Percentiles rank a stretch among this genome's conserved stretches.
These are phyloP conservation scores for Galerucella pusilla DNA, from an alignment of 2,888 invertebrate species.

Conservation along the genomic window DNA sequence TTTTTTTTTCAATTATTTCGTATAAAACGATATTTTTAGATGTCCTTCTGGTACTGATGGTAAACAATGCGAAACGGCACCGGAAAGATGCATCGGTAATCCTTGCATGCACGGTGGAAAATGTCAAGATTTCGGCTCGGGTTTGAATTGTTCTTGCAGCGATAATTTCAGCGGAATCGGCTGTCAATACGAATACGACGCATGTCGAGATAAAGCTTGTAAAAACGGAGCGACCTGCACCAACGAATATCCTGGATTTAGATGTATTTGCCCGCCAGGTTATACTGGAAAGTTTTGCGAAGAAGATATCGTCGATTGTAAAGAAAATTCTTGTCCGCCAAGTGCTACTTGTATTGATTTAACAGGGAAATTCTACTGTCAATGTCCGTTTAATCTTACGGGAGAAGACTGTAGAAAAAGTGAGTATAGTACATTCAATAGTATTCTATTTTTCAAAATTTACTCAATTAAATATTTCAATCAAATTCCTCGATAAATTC, in stretches of 20 bases:
- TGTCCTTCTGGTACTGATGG: slow-evolving; percentile 97
- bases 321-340: slow-evolving; percentile 93
- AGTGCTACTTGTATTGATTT: slow-evolving; percentile 93
- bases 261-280: slow-evolving; percentile 87
- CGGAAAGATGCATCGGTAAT: slow-evolving; percentile 92
- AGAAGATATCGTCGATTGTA: slow-evolving; percentile 90
- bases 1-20: background rate
- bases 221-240: slow-evolving; percentile 93
- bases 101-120: slow-evolving; percentile 97
- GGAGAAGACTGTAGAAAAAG: slow-evolving; percentile 97
- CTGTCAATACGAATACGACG: slow-evolving; percentile 94
- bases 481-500: background rate
- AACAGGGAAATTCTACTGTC: slow-evolving; percentile 91
- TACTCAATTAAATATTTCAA: background rate
- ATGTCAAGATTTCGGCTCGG: slow-evolving; percentile 95
- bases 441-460: no score
- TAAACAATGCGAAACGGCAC: slow-evolving; percentile 96
- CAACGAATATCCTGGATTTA: slow-evolving; percentile 86
- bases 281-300: slow-evolving; percentile 84
- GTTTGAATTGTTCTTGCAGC: slow-evolving; percentile 93
- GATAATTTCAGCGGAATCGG: slow-evolving; percentile 79
- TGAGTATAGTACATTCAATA: slow-evolving; percentile 64
- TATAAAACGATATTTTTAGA: slow-evolving; percentile 61
- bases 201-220: slow-evolving; percentile 90
- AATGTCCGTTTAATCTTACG: slow-evolving; percentile 96